A percentile compares a stretch with the other conserved stretches of the same genome.
Conservation (phyloP, 2,113 vertebrate genomes). For the Oryzias curvinotus region DNA sequence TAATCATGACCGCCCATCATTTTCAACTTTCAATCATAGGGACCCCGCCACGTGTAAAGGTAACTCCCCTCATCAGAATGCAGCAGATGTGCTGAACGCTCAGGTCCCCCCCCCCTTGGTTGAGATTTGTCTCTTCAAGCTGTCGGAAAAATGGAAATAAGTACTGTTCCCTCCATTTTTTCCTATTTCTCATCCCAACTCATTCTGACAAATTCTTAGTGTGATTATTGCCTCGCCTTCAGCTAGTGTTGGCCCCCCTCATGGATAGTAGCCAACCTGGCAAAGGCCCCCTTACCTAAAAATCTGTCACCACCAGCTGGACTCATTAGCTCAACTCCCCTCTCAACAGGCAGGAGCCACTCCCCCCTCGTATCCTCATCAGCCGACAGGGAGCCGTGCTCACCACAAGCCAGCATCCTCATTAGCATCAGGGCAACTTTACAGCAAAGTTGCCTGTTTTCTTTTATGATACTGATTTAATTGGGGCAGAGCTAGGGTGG, state of each 20-base stretch:
- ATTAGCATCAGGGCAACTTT: conserved; percentile 37
- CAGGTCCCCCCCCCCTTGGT: neutral
- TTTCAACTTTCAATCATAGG: neutral
- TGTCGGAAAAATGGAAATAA: conserved; percentile 14
- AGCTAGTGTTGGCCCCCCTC: conserved; percentile 34
- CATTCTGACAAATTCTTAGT: conserved; percentile 25
- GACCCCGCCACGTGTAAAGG: neutral
- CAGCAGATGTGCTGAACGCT: neutral
- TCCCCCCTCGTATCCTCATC: conserved; percentile 40
- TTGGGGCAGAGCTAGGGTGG: no score
- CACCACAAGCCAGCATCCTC: conserved; percentile 67
- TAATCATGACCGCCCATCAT: conserved; percentile 10
- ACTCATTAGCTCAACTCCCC: conserved; percentile 60
- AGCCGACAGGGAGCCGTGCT: conserved; percentile 68
- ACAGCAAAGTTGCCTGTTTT: conserved; percentile 24
- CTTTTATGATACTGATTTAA: neutral
- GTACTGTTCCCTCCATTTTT: conserved; percentile 9
- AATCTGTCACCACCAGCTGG: conserved; percentile 71
- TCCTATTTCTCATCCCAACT: conserved; percentile 23
- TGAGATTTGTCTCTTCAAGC: conserved; percentile 6
- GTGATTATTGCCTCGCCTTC: conserved; percentile 42
- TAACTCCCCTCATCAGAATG: neutral
- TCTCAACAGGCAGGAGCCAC: conserved; percentile 45
- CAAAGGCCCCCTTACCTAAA: conserved; percentile 32
- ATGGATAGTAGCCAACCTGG: conserved; percentile 32